Percentiles rank a stretch among this genome's conserved stretches.
Evolutionary conservation across 2,888 invertebrate species (phyloP).

Genomic region (Melinopterus prodromus): DNA sequence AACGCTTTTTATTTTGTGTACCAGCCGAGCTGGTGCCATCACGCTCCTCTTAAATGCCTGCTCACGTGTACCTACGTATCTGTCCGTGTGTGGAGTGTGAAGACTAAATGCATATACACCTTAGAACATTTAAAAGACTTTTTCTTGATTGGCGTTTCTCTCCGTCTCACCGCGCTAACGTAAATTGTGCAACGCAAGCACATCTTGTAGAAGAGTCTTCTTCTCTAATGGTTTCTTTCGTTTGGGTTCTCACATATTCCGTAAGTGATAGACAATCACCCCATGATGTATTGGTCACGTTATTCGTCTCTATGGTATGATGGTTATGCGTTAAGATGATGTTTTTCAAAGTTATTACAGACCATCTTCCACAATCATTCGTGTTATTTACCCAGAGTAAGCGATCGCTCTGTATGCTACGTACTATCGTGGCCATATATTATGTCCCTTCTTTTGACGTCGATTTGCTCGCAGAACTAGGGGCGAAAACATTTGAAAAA

Average conservation of each 20-base stretch:
- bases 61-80: background rate
- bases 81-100: background rate
- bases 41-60: background rate
- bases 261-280: background rate
- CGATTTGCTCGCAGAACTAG: too few relatives aligned
- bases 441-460: too few relatives aligned
- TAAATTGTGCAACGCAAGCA: background rate
- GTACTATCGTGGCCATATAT: too few relatives aligned
- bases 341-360: background rate
- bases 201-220: background rate
- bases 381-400: background rate
- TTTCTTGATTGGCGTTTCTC: background rate
- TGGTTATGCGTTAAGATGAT: background rate
- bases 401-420: conserved; percentile 17
- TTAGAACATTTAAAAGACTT: background rate
- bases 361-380: background rate
- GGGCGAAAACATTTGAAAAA: too few relatives aligned
- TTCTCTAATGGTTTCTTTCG: background rate
- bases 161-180: background rate
- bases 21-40: background rate
- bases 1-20: background rate
- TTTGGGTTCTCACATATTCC: background rate
- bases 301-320: background rate
- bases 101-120: background rate
- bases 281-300: background rate